Evolutionary conservation across 2,113 vertebrate species (phyloP).

Genomic region (Neogale vison): DNA sequence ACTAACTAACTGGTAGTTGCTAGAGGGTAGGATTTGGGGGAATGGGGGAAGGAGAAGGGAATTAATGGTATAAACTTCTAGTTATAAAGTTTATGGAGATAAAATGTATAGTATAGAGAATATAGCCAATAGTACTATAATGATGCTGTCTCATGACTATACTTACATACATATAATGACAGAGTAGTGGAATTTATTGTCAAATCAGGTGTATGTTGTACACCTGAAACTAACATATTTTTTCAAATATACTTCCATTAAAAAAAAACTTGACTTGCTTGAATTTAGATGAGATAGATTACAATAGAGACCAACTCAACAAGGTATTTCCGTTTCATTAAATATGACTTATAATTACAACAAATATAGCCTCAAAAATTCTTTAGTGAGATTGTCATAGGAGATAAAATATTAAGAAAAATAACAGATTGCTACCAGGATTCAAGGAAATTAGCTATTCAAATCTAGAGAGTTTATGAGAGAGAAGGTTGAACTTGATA

Average conservation of each 20-base stretch:
- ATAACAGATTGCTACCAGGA: neutral
- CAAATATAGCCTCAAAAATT: neutral
- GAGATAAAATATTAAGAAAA: neutral
- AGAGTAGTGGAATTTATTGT: neutral
- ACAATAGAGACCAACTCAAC: neutral
- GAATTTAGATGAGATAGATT: neutral
- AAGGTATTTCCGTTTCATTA: neutral
- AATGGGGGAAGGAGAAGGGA: neutral
- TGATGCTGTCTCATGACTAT: neutral
- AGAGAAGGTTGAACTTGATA: neutral
- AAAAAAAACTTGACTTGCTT: neutral
- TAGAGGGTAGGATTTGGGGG: neutral
- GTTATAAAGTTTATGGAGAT: neutral
- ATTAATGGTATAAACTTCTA: neutral
- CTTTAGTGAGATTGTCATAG: neutral
- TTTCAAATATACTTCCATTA: neutral
- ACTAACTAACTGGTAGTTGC: neutral
- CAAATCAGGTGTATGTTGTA: neutral
- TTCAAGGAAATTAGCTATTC: neutral
- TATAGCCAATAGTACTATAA: neutral
- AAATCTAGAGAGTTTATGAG: neutral
- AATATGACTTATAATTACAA: neutral
- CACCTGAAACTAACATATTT: neutral
- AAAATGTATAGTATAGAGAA: neutral
- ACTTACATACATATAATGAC: neutral